These are phyloP conservation scores for Ranitomeya variabilis DNA, from an alignment of 2,113 vertebrate genomes.

Conservation along the genomic window DNA sequence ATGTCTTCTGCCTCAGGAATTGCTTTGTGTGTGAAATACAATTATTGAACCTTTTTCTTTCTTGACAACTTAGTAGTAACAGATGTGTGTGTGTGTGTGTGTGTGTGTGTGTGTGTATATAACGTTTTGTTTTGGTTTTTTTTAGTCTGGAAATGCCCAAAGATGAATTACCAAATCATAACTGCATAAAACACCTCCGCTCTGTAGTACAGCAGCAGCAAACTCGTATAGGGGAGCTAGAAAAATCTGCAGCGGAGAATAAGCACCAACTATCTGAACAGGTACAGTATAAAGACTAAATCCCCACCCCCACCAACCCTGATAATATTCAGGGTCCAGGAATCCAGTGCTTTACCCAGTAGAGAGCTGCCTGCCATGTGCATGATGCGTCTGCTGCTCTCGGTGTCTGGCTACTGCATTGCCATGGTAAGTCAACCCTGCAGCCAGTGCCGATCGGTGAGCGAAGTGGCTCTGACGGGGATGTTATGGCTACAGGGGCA, in stretches of 20 bases:
- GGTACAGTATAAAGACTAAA: conserved; percentile 61
- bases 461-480: no score
- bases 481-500: no score
- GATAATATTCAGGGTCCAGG: no score
- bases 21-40: not conserved
- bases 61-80: no score
- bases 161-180: conserved; percentile 93
- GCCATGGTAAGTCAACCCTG: no score
- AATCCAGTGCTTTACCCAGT: not conserved
- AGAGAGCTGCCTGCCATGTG: not conserved
- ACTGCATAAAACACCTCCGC: conserved; percentile 93
- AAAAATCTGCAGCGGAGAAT: conserved; percentile 90
- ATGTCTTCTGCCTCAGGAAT: no score
- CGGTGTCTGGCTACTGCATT: no score
- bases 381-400: not conserved
- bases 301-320: no score
- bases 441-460: no score
- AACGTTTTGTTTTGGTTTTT: not conserved
- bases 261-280: conserved; percentile 96
- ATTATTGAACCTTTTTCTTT: not conserved
- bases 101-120: no score
- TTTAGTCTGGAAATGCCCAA: conserved; percentile 96
- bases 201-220: conserved; percentile 93
- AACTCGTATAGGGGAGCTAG: conserved; percentile 89
- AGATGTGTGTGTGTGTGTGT: no score